Conservation (phyloP, 2,888 invertebrate species). For the Pyrrhosoma nymphula region DNA sequence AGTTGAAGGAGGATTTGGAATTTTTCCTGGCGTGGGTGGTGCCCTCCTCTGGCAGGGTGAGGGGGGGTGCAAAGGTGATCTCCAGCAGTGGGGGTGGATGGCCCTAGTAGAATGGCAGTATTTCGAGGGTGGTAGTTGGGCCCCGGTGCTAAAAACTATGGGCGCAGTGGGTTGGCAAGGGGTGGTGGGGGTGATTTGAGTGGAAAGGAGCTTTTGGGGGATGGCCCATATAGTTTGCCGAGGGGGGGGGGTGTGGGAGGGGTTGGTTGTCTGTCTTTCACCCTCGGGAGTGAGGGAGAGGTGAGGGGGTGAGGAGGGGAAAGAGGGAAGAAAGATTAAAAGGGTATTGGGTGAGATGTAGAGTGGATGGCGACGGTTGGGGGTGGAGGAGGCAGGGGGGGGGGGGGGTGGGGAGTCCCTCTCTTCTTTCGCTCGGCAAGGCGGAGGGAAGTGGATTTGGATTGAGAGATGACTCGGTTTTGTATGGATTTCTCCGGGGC, state of each 20-base stretch:
- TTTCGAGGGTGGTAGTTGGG: no score
- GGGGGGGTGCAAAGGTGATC: no score
- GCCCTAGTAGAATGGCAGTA: no score
- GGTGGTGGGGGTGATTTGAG: neutral
- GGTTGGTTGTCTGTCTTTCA: neutral
- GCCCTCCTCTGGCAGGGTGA: neutral
- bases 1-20: constrained; percentile 52
- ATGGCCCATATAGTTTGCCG: neutral
- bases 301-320: no score
- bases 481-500: constrained; percentile 40
- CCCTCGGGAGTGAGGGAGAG: neutral
- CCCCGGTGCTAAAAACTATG: no score
- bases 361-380: neutral
- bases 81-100: neutral
- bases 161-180: no score
- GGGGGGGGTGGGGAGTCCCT: no score
- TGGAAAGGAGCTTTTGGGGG: neutral
- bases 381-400: neutral
- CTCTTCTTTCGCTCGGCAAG: neutral
- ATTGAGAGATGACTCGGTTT: constrained; percentile 55
- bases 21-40: neutral
- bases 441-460: constrained; percentile 56
- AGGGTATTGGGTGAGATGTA: constrained; percentile 36
- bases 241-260: neutral
- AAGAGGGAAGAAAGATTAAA: constrained; percentile 45